Percentiles rank a stretch among this genome's conserved stretches.
phyloP scores from a whole-genome alignment of 1,140 invertebrate genomes.

The Diachasma alloeum region DNA sequence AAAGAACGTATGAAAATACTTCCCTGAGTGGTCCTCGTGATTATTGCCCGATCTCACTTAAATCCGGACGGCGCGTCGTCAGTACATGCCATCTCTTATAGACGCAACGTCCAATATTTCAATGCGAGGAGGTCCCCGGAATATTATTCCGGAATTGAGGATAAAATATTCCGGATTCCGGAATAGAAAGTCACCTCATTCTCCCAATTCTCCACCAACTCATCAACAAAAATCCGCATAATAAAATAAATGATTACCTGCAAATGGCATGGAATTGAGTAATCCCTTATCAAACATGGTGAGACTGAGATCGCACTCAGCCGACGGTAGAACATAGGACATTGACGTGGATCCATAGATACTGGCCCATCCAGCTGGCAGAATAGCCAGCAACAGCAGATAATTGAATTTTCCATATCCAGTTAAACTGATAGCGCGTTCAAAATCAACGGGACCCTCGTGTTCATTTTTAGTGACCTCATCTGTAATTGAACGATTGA shows the following conservation, averaged over 20 bases:
- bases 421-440: conserved; percentile 43
- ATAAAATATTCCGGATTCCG: too few relatives aligned
- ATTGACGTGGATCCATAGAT: conserved; percentile 52
- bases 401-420: conserved; percentile 59
- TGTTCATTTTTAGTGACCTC: conserved; percentile 35
- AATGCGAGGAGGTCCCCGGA: too few relatives aligned
- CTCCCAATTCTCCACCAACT: too few relatives aligned
- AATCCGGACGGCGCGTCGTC: too few relatives aligned
- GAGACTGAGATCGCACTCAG: conserved; percentile 54
- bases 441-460: conserved; percentile 47
- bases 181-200: too few relatives aligned
- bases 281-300: conserved; percentile 54
- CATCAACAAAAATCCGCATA: not conserved
- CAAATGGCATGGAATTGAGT: conserved; percentile 59
- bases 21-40: too few relatives aligned
- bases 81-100: too few relatives aligned
- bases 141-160: too few relatives aligned
- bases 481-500: conserved; percentile 31
- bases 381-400: conserved; percentile 47
- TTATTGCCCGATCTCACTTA: too few relatives aligned
- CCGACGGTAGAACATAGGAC: conserved; percentile 54
- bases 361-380: conserved; percentile 51
- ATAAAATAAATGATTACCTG: conserved; percentile 46
- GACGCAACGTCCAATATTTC: too few relatives aligned
- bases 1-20: too few relatives aligned